Evolutionary conservation across 2,113 vertebrate species (phyloP).

Genomic region (Poicephalus gulielmi): DNA sequence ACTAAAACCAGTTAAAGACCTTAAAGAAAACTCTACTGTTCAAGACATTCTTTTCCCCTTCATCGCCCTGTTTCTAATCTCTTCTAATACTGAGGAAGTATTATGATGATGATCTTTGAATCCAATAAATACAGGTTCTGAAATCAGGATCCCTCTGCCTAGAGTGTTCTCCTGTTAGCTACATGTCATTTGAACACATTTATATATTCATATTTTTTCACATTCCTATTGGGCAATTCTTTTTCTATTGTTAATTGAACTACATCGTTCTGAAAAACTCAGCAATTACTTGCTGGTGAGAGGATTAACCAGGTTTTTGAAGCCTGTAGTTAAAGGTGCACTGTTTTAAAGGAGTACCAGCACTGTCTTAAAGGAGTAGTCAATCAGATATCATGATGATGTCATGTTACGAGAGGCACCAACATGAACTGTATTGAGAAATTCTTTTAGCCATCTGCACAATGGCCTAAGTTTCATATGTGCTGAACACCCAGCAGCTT

Average conservation of each 20-base stretch:
- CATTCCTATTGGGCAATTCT: not conserved
- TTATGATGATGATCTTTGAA: not conserved
- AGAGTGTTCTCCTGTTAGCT: not conserved
- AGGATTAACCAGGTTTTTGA: not conserved
- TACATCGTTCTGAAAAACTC: not conserved
- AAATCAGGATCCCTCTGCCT: not conserved
- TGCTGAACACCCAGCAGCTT: not conserved
- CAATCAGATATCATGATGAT: not conserved
- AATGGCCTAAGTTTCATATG: not conserved
- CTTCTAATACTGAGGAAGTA: not conserved
- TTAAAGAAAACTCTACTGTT: not conserved
- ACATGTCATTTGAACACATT: not conserved
- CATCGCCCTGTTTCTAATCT: not conserved
- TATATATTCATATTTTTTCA: not conserved
- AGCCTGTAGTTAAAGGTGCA: not conserved
- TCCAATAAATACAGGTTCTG: not conserved
- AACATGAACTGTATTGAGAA: not conserved
- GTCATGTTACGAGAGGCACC: not conserved
- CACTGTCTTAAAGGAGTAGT: not conserved
- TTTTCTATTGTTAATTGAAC: not conserved
- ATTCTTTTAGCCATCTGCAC: not conserved
- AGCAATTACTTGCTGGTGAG: not conserved
- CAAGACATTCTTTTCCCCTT: not conserved
- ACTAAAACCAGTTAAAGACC: not conserved
- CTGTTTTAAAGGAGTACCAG: not conserved